Evolutionary conservation across 2,888 invertebrate species (phyloP), one percentile per base, ranked within the genome.

Genomic region (Rhodophaea formosa): DNA sequence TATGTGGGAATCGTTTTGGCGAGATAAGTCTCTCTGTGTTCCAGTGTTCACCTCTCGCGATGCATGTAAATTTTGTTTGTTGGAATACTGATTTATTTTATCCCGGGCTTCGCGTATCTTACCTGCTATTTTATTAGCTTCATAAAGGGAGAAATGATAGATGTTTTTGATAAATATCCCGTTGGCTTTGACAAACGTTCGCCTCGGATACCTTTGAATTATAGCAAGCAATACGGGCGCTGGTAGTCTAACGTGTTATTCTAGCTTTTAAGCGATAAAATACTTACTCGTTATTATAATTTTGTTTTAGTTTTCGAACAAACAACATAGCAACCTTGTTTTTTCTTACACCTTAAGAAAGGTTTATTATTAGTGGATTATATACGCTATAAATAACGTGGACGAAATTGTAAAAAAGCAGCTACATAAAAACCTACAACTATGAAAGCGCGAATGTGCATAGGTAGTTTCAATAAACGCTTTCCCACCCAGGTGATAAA

Each of bases 1-100:
- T 91, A 91, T 91, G 91, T 91, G 90, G 90, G 88, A 91, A 91
- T 90, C 90, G 89, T 88, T 91, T 88, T 88, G 82, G 86, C 88
- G 80, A 90, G 87, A 89, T 91, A 90, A 86, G 88, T 87, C 85
- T 85, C 80, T 82, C 70, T 81, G 78, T 82, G 84, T 78, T 76
- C 74, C 80, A 80, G 79, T 83, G 85, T 84, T 85, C 84, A 82
- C 78, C 78, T 86, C 79, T 84, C 76, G 83, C 80, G 84, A 84
- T 80, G 81, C 80, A 84, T 84, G 83, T 77, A 81, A 78, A 86
- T 86, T 81, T 81, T 79, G 76, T 79, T 79, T 82, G 75, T 79
- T 70, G 74, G 79, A 79, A 80, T 80, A 79, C 75, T 74, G 82
- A 84, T 85, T 84, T 85, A 84, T 84, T 80, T 79, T 77, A 70